Base-by-base conservation (phyloP, 2,888 invertebrate species). In the Cantharis rufa region DNA sequence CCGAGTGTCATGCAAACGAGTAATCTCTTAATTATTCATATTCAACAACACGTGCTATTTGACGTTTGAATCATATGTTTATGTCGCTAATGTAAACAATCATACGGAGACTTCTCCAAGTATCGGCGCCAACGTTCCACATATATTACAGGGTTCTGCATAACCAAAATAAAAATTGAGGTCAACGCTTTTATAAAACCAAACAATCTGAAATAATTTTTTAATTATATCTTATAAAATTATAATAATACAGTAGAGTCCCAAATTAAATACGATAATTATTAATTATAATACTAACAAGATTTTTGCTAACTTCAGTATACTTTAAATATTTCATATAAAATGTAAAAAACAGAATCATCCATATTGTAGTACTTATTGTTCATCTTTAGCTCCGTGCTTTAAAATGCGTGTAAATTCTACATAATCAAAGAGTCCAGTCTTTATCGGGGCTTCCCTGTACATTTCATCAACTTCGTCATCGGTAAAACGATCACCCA, bases 381-480 rank as follows among this genome's bases (percentile, higher is more conserved):
- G 95, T 86, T 98, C 98, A 88, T 98, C 98, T 89, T 98, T 97
- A 85, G 98, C 99, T 70, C 99, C 99, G 85, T 99, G 99, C 88
- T 99, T 99, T 83, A 99, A 91, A 86, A 99, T 99, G 86, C 98
- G 94, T 48, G 99, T 99, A 88, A 99, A 99, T 90, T 99, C 99
- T 71, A 98, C 93, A 87, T 99, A 99, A 89, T 99, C 97, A 87
- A 99, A 99, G 87, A 97, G 92, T 0, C 95, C 95, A 70, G 94
- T 94, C 84, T 97, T 96, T 84, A 99, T 99, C 3, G 99, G 99
- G 32, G 99, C 99, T 89, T 99, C 99, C 5, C 98, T 92, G 85
- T 98, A 96, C 96, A 99, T 98, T 88, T 99, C 98, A 88, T 99
- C 99, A 0, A 99, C 98, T 88, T 98, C 98, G 86, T 98, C 98